Evolutionary conservation across 2,113 vertebrate genomes (phyloP), one percentile per base, ranked within the genome.

Genomic region (Oxyura jamaicensis): DNA sequence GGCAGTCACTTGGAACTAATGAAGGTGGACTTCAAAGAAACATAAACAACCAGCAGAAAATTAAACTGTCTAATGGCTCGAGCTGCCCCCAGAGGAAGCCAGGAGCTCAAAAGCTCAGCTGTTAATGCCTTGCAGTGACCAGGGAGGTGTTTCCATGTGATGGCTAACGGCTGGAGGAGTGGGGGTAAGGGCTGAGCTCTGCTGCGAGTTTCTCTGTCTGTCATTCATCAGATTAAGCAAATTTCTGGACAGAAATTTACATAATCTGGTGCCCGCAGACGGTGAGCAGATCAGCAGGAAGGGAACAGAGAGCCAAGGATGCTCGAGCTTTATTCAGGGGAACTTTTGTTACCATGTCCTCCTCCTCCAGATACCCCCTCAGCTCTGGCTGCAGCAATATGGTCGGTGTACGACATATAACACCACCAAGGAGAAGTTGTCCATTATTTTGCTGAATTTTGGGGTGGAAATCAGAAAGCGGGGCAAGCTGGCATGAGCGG

Each of bases 331-430:
- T 17, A 4, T 31, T 35, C 50, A 66, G 19, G 2, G 31, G 29
- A n/a, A 4, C 28, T 68, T 52, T 59, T 62, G 25, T 80, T 19
- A 31, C 33, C 11, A 19, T 17, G 17, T 6, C 20, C 41, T 60
- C 21, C 33, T 36, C 18, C 39, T 69, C 52, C 28, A 60, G 2
- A 0, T 21, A 22, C 17, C 17, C 20, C 39, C 39, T 2, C 25
- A 86, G 68, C 83, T 22, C 21, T 48, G 29, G 69, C 36, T 83
- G 74, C 76, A 46, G 60, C 69, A 67, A 39, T 7, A 20, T 44
- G 13, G 21, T n/a, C 31, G 56, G 8, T 33, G 3, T 3, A 23
- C 26, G 13, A 14, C 1, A 9, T 31, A 2, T 6, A 18, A 14
- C 48, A 42, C 5, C 63, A 52, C 8, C 74, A 58, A 0, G 18